Percentiles rank a stretch among this genome's conserved stretches.
These are phyloP conservation scores for Napeogenes sylphis DNA, from an alignment of 2,888 invertebrate species.

Conservation along the genomic window DNA sequence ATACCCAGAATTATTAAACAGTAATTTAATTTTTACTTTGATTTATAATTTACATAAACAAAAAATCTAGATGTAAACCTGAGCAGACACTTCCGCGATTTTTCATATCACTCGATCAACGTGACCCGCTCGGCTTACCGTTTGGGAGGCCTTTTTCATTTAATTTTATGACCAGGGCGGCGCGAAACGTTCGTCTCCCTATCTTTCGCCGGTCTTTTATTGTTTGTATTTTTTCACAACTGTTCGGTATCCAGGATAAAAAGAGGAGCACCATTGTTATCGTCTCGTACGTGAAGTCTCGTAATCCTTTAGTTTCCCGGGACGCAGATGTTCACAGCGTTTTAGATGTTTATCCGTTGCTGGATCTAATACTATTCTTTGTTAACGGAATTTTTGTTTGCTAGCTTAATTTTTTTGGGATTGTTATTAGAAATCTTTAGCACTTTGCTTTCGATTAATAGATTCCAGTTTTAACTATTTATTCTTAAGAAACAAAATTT, in stretches of 20 bases:
- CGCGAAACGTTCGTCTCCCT: slow-evolving; percentile 51
- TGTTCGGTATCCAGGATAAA: slow-evolving; percentile 48
- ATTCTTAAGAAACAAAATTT: too few relatives aligned
- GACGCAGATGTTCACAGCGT: slow-evolving; percentile 37
- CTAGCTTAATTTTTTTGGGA: not conserved
- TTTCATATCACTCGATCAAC: slow-evolving; percentile 50
- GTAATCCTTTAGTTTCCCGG: slow-evolving; percentile 36
- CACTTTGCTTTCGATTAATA: too few relatives aligned
- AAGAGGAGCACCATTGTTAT: slow-evolving; percentile 55
- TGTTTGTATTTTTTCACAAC: slow-evolving; percentile 66
- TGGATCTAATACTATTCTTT: slow-evolving; percentile 28
- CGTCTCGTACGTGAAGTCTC: slow-evolving; percentile 42
- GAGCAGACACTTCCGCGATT: slow-evolving; percentile 50
- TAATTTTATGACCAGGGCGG: slow-evolving; percentile 65
- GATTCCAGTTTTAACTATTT: too few relatives aligned
- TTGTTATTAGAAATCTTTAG: not conserved
- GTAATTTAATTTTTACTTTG: too few relatives aligned
- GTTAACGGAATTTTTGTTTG: slow-evolving; percentile 12
- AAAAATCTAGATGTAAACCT: slow-evolving; percentile 52
- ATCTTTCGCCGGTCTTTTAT: slow-evolving; percentile 52
- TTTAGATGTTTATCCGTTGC: slow-evolving; percentile 30
- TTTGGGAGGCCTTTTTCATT: slow-evolving; percentile 41
- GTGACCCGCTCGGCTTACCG: slow-evolving; percentile 33
- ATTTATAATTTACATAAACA: slow-evolving; percentile 22
- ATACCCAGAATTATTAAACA: too few relatives aligned